These are phyloP conservation scores for Limnephilus auricula DNA, from an alignment of 2,888 invertebrate species.

Conservation along the genomic window DNA sequence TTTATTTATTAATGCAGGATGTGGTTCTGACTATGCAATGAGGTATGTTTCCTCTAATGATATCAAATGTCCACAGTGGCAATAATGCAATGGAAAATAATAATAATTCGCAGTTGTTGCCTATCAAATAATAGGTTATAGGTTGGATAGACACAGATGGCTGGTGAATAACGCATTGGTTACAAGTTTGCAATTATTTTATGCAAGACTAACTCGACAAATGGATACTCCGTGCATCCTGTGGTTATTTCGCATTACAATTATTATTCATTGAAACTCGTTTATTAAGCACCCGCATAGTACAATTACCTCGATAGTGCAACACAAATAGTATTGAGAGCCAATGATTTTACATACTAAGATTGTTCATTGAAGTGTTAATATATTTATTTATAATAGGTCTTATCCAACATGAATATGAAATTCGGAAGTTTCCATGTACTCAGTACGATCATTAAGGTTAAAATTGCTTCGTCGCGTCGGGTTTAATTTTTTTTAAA, in stretches of 20 bases:
- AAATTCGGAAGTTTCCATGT: too few species aligned
- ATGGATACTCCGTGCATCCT: not conserved
- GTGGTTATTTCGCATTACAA: not conserved
- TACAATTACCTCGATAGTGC: not conserved
- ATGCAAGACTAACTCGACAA: constrained; percentile 7
- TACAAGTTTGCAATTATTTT: constrained; percentile 4
- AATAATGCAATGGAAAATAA: not conserved
- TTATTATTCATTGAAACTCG: not conserved
- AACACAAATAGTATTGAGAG: too few species aligned
- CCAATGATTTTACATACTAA: too few species aligned
- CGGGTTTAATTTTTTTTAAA: too few species aligned
- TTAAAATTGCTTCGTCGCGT: too few species aligned
- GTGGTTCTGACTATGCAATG: not conserved
- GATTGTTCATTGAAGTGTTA: too few species aligned
- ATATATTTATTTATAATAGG: too few species aligned
- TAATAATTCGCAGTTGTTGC: not conserved
- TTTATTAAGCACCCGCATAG: constrained; percentile 2
- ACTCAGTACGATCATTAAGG: too few species aligned
- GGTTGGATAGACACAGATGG: not conserved
- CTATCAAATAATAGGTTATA: not conserved
- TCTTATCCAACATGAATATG: too few species aligned
- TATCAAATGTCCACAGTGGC: not conserved
- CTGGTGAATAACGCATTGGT: not conserved
- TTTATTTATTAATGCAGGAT: not conserved
- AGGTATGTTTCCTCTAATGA: not conserved